Conservation (phyloP, 2,888 invertebrate genomes). For the Lepidochitona cinerea region DNA sequence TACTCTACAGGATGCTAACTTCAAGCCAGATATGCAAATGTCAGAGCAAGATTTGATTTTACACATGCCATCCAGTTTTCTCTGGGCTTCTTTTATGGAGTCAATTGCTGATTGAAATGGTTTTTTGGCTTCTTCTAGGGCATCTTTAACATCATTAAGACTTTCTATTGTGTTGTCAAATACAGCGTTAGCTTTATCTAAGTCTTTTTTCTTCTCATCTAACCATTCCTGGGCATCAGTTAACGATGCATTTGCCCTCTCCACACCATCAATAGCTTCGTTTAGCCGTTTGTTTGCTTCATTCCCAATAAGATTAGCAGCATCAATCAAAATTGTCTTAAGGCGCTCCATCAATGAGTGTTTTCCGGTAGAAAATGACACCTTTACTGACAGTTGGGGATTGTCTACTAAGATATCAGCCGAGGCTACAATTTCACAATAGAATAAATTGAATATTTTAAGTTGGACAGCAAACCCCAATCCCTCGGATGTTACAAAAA, state of each 20-base stretch:
- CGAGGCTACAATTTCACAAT: no score
- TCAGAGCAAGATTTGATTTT: constrained; percentile 24
- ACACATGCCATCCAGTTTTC: constrained; percentile 34
- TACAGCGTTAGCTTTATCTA: constrained; percentile 17
- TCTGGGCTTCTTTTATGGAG: constrained; percentile 25
- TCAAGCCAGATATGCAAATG: constrained; percentile 32
- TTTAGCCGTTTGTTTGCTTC: constrained; percentile 23
- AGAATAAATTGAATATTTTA: no score
- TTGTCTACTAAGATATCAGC: no score
- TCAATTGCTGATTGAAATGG: constrained; percentile 29
- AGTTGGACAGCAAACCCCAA: no score
- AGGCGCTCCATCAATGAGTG: no score
- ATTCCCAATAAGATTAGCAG: constrained; percentile 14
- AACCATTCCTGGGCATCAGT: constrained; percentile 28
- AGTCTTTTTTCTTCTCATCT: constrained; percentile 20
- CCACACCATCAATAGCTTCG: constrained; percentile 23
- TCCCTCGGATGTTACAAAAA: no score
- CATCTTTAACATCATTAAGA: constrained; percentile 27
- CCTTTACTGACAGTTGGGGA: no score
- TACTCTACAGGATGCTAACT: constrained; percentile 19
- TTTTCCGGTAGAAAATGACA: no score
- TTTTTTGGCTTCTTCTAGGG: constrained; percentile 30
- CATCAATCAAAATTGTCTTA: no score
- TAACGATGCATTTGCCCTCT: constrained; percentile 20
- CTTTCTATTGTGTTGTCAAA: constrained; percentile 30